A percentile compares a stretch with the other conserved stretches of the same genome.
These are phyloP conservation scores for Tragelaphus imberbis DNA, from an alignment of 2,113 vertebrate species.

Conservation along the genomic window DNA sequence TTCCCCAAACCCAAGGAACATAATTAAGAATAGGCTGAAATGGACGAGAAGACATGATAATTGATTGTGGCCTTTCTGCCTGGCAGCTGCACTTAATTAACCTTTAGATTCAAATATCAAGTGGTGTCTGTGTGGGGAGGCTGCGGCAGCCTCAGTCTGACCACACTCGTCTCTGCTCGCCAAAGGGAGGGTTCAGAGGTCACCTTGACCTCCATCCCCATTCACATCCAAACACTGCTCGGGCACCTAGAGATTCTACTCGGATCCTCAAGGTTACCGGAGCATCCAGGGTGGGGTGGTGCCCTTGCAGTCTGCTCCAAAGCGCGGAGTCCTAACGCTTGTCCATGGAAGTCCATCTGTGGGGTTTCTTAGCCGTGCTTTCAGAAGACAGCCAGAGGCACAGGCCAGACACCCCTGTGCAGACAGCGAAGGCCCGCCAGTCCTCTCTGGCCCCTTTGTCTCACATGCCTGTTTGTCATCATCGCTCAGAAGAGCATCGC, in stretches of 20 bases:
- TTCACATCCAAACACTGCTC: not conserved
- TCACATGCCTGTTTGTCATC: not conserved
- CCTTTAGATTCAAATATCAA: constrained; percentile 89
- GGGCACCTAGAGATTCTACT: not conserved
- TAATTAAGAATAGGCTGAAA: constrained; percentile 82
- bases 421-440: not conserved
- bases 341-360: not conserved
- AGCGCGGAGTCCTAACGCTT: not conserved
- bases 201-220: not conserved
- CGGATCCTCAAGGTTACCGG: not conserved
- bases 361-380: not conserved
- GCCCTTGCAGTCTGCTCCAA: not conserved
- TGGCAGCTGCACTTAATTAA: constrained; percentile 87
- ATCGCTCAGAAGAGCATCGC: not conserved
- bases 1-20: constrained; percentile 77
- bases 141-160: constrained; percentile 44
- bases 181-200: constrained; percentile 28
- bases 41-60: constrained; percentile 77
- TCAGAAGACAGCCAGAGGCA: not conserved
- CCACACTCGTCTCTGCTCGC: not conserved
- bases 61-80: constrained; percentile 85
- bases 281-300: rapidly evolving
- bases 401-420: not conserved
- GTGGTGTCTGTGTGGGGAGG: constrained; percentile 72
- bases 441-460: not conserved